Evolutionary conservation across 2,113 vertebrate species (phyloP).

Genomic region (Vulpes lagopus): DNA sequence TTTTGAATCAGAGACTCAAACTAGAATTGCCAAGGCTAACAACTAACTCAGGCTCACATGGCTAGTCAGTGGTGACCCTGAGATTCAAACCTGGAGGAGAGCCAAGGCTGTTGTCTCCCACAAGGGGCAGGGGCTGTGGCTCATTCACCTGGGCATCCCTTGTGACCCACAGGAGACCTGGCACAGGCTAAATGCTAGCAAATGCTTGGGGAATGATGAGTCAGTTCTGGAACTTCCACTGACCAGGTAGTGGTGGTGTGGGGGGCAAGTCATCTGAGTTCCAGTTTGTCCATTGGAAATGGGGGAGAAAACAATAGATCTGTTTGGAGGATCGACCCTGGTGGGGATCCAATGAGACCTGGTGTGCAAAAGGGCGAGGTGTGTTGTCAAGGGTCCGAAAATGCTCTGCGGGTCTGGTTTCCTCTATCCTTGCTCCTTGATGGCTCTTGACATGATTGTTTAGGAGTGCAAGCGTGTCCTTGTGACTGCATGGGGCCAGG

Average conservation of each 20-base stretch:
- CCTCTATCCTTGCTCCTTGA: not conserved
- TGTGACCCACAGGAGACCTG: not conserved
- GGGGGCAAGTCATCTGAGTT: not conserved
- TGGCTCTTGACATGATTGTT: not conserved
- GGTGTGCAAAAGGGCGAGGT: fast-evolving
- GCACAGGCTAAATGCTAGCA: not conserved
- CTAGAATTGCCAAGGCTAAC: fast-evolving
- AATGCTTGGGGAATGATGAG: not conserved
- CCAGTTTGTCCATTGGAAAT: not conserved
- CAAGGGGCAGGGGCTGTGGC: not conserved
- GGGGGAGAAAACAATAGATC: not conserved
- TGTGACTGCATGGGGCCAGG: not conserved
- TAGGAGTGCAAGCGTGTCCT: not conserved
- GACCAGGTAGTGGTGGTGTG: not conserved
- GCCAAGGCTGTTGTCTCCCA: not conserved
- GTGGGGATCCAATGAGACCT: not conserved
- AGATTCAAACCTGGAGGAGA: not conserved
- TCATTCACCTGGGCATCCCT: fast-evolving
- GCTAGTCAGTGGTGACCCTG: fast-evolving
- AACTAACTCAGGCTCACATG: fast-evolving
- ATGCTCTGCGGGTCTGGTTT: not conserved
- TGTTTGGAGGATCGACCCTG: not conserved
- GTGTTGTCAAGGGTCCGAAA: fast-evolving
- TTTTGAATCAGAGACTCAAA: not conserved
- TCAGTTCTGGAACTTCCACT: not conserved